These are phyloP conservation scores for Oreocharis arfaki DNA, from an alignment of 2,113 vertebrate genomes.

Conservation along the genomic window DNA sequence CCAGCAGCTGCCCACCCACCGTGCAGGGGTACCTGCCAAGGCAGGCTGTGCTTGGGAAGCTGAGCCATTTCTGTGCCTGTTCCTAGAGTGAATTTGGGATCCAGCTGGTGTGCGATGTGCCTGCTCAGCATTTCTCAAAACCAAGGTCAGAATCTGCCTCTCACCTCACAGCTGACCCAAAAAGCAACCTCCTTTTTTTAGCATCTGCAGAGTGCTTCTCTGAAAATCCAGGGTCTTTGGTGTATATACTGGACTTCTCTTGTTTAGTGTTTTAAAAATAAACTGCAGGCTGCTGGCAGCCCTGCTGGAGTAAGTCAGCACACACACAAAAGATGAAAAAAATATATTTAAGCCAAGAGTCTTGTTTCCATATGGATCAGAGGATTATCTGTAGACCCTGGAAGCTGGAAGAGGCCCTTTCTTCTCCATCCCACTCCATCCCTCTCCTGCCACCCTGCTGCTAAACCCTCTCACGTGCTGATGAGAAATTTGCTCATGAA, in stretches of 20 bases:
- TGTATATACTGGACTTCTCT: constrained; percentile 1
- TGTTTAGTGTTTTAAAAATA: constrained; percentile 52
- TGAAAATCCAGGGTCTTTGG: not conserved
- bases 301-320: constrained; percentile 1
- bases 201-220: not conserved
- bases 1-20: not conserved
- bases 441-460: not conserved
- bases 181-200: constrained; percentile 8
- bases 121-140: not conserved
- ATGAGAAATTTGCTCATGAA: not conserved
- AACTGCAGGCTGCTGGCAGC: not conserved
- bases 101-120: not conserved
- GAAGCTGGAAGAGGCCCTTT: not conserved
- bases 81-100: not conserved
- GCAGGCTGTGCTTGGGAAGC: not conserved
- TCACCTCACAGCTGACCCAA: not conserved
- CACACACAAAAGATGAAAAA: not conserved
- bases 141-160: not conserved
- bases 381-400: not conserved
- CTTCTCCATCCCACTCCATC: not conserved
- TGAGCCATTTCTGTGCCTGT: not conserved
- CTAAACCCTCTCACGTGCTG: not conserved
- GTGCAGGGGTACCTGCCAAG: not conserved
- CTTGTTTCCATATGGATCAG: not conserved
- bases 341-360: not conserved